Conservation (phyloP, 2,888 invertebrate species). For the Sesia apiformis region DNA sequence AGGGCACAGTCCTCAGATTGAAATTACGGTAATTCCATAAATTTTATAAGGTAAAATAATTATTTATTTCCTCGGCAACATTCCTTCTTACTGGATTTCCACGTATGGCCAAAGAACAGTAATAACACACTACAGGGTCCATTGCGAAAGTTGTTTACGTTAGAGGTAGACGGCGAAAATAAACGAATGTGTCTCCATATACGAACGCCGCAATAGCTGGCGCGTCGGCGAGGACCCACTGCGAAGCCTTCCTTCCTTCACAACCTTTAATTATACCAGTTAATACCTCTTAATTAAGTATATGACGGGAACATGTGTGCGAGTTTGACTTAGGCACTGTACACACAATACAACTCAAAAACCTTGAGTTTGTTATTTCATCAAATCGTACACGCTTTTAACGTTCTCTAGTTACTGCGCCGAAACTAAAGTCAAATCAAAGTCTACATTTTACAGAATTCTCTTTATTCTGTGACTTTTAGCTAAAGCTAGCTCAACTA, state of each 20-base stretch:
- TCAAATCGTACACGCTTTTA: background rate
- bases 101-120: no score
- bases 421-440: background rate
- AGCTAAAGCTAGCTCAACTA: no score
- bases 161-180: background rate
- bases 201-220: background rate
- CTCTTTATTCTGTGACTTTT: background rate
- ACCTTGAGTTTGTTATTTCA: background rate
- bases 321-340: background rate
- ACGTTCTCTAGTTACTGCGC: background rate
- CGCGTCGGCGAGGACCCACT: slow-evolving; percentile 5
- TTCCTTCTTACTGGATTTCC: no score
- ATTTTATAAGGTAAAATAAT: no score
- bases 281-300: slow-evolving; percentile 40
- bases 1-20: no score
- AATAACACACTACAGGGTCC: no score
- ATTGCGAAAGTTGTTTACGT: background rate
- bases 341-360: background rate
- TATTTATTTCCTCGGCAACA: no score
- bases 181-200: slow-evolving; percentile 3
- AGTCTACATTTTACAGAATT: background rate
- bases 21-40: no score
- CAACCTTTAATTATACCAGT: slow-evolving; percentile 37
- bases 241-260: slow-evolving; percentile 15
- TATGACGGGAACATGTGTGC: background rate